phyloP scores from a whole-genome alignment of 2,888 invertebrate species.

The Unio pictorum region DNA sequence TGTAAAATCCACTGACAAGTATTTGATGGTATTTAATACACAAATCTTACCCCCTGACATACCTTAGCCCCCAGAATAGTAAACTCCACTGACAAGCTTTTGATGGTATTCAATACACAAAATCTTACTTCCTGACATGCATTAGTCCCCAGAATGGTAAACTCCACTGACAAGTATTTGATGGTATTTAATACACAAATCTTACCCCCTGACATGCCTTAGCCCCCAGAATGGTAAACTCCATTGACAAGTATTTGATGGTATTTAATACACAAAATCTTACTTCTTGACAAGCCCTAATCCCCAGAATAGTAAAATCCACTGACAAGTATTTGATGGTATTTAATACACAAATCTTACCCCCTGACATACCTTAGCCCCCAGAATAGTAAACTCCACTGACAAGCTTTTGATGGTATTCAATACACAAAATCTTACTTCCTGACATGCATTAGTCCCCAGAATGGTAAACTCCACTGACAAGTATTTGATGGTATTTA shows the following conservation, averaged over 20 bases:
- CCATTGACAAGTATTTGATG: constrained; percentile 53
- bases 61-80: constrained; percentile 60
- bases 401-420: neutral
- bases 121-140: no score
- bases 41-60: constrained; percentile 33
- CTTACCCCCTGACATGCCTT: no score
- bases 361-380: neutral
- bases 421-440: no score
- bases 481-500: no score
- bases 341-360: no score
- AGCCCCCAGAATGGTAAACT: constrained; percentile 21
- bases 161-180: constrained; percentile 57
- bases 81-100: constrained; percentile 54
- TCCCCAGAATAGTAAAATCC: no score
- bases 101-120: constrained; percentile 27
- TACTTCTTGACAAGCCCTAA: no score
- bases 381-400: neutral
- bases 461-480: neutral
- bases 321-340: constrained; percentile 28
- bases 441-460: neutral
- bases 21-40: constrained; percentile 32
- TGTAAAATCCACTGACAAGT: constrained; percentile 21
- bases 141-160: constrained; percentile 5
- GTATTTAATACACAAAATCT: no score
- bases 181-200: constrained; percentile 6